phyloP scores from a whole-genome alignment of 2,113 vertebrate species.

The Larimichthys crocea region DNA sequence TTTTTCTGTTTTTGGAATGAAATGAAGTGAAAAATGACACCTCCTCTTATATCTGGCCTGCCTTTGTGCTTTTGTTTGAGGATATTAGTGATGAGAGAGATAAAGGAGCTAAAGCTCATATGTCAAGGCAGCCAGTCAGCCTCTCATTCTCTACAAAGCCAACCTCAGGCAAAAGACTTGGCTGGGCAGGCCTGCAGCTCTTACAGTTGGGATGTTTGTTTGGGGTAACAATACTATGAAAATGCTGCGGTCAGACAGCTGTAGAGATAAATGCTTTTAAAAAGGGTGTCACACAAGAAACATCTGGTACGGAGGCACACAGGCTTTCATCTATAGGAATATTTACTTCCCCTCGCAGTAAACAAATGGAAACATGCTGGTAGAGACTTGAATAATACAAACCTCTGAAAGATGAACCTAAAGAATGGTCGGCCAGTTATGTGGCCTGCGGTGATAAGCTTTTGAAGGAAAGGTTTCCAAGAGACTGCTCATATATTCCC shows the following conservation, averaged over 20 bases:
- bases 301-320: slow-evolving; percentile 56
- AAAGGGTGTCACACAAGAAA: slow-evolving; percentile 46
- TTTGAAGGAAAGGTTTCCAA: slow-evolving; percentile 44
- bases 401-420: slow-evolving; percentile 45
- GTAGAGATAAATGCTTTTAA: slow-evolving; percentile 51
- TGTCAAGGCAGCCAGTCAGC: slow-evolving; percentile 63
- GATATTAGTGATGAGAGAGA: slow-evolving; percentile 66
- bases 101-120: slow-evolving; percentile 62
- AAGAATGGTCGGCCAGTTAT: slow-evolving; percentile 34
- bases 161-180: slow-evolving; percentile 69
- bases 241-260: slow-evolving; percentile 51
- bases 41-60: slow-evolving; percentile 42
- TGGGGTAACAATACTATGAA: slow-evolving; percentile 70
- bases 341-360: slow-evolving; percentile 30
- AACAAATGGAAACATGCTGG: slow-evolving; percentile 49
- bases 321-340: slow-evolving; percentile 58
- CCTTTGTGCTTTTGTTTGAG: slow-evolving; percentile 76
- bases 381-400: slow-evolving; percentile 31
- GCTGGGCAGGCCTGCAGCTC: slow-evolving; percentile 64
- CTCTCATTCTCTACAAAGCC: slow-evolving; percentile 59
- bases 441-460: slow-evolving; percentile 30
- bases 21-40: slow-evolving; percentile 65
- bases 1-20: slow-evolving; percentile 2
- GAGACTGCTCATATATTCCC: slow-evolving; percentile 10
- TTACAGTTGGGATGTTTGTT: slow-evolving; percentile 77